Percentiles rank a stretch among this genome's conserved stretches.
These are phyloP conservation scores for Conopomorpha cramerella DNA, from an alignment of 1,140 invertebrate genomes.

Conservation along the genomic window DNA sequence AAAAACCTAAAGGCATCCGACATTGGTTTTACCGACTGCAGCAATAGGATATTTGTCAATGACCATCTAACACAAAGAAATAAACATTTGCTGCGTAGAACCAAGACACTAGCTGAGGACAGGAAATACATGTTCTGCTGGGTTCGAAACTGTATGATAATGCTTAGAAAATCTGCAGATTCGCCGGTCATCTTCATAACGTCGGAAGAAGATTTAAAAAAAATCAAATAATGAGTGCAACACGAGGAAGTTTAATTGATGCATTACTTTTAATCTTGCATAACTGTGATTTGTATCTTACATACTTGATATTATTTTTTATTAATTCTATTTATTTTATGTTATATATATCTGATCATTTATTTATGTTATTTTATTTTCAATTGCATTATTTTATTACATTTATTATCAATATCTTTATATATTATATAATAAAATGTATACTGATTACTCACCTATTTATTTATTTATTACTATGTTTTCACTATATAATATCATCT, in stretches of 20 bases:
- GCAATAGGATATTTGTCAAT: not conserved
- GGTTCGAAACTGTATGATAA: not conserved
- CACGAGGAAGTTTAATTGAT: no score
- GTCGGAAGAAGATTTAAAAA: not conserved
- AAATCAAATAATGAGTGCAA: not conserved
- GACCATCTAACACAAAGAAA: not conserved
- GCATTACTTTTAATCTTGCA: not conserved
- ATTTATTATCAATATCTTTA: not conserved
- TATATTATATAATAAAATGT: no score
- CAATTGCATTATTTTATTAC: not conserved
- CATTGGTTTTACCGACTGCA: not conserved
- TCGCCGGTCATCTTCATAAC: not conserved
- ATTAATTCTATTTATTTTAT: not conserved
- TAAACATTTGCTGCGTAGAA: not conserved
- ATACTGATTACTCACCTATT: no score
- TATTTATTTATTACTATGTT: no score
- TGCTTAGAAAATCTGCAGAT: not conserved
- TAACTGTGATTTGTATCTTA: not conserved
- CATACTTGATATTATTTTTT: not conserved
- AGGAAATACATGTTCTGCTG: not conserved
- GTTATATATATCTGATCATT: not conserved
- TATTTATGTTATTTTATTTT: not conserved
- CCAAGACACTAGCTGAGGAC: not conserved
- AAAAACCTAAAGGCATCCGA: no score
- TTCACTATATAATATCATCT: no score